These are phyloP conservation scores for Labeo catla DNA, from an alignment of 2,113 vertebrate genomes.

Conservation along the genomic window DNA sequence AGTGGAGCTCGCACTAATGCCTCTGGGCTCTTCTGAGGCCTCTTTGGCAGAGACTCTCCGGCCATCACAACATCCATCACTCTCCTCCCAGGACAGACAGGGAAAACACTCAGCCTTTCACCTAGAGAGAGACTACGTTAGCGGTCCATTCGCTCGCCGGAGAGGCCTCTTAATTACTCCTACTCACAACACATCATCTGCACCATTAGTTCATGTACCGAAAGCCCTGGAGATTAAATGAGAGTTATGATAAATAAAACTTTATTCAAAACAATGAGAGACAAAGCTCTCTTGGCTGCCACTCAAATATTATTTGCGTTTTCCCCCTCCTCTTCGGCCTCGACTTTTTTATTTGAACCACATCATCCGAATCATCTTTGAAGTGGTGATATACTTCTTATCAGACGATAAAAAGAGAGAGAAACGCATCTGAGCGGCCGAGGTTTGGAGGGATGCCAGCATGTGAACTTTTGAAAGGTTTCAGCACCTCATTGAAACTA, in stretches of 20 bases:
- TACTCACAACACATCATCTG: constrained; percentile 57
- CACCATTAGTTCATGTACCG: constrained; percentile 39
- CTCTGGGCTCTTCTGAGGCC: constrained; percentile 51
- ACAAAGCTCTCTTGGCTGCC: constrained; percentile 44
- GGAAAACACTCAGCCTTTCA: constrained; percentile 46
- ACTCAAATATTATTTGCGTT: constrained; percentile 43
- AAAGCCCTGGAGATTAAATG: constrained; percentile 47
- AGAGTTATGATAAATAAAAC: constrained; percentile 54
- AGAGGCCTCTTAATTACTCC: constrained; percentile 52
- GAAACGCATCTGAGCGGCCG: constrained; percentile 18
- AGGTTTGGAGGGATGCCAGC: constrained; percentile 20
- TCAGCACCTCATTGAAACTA: constrained; percentile 21
- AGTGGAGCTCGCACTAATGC: constrained; percentile 39
- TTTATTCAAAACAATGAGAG: constrained; percentile 45
- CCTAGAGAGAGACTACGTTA: constrained; percentile 39
- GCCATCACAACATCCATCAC: constrained; percentile 62
- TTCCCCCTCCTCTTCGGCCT: background rate
- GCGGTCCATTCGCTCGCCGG: constrained; percentile 28
- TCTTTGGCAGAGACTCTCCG: constrained; percentile 58
- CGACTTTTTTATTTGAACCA: constrained; percentile 19
- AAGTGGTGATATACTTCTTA: constrained; percentile 36
- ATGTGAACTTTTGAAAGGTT: constrained; percentile 5
- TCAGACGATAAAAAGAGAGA: constrained; percentile 24
- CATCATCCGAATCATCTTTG: constrained; percentile 23
- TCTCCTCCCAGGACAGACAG: constrained; percentile 56